Base-by-base conservation (phyloP, 2,888 invertebrate species). In the Acanthosepion esculentum region DNA sequence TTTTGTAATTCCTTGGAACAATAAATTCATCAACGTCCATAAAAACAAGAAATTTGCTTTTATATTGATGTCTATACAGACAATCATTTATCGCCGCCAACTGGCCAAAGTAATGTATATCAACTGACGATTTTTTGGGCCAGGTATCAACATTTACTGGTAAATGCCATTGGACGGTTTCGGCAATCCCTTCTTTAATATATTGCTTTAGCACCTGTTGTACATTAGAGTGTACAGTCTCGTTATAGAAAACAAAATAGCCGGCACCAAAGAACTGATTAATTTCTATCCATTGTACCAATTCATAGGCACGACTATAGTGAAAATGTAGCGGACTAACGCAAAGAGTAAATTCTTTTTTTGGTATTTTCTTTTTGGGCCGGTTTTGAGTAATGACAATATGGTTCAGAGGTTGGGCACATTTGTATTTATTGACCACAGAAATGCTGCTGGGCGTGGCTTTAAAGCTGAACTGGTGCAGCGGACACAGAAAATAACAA, bases 51-150 rank as follows among this genome's bases (percentile, higher is more conserved):
- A 95, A 95, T 64, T 95, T 95, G 41, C 94, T 95, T 64, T 93
- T 64, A 12, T 94, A 94, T 95, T 96, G 95, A 92, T 96, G 96
- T 78, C 95, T 94, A 92, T 96, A 96, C 20, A 96, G 95, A 91
- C 96, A 96, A 94, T 96, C 96, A 94, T 96, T 95, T 4, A 96
- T 95, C 23, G 97, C 96, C 12, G 97, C 96, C 91, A 97, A 95
- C 95, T 97, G 97, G 7, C 96, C 97, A 95, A 96, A 96, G 95
- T 97, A 97, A 96, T 97, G 97, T 23, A 97, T 96, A 94, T 96
- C 96, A n/a, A 95, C 41, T 26, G 0, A 91, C 94, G 6, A 91
- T 29, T 29, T 59, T 29, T 94, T 95, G 20, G 95, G 95, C 96
- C 96, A 96, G 1, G 95, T 95, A 91, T 96, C 95, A 7, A 95